A percentile compares a stretch with the other conserved stretches of the same genome.
These are phyloP conservation scores for Lepidochitona cinerea DNA, from an alignment of 2,888 invertebrate species.

Conservation along the genomic window DNA sequence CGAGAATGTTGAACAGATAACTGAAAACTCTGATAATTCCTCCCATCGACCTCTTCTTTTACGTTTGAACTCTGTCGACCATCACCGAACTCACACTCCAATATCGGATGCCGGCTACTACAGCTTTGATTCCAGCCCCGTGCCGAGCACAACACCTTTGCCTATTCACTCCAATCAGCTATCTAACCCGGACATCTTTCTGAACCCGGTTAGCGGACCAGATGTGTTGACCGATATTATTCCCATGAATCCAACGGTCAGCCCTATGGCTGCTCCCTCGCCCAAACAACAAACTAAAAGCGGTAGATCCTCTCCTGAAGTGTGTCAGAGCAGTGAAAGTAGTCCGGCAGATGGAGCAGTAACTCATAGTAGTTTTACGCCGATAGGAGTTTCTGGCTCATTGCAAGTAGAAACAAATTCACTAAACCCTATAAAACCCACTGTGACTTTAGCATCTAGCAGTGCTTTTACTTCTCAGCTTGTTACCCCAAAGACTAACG, in stretches of 20 bases:
- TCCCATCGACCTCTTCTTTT: neutral
- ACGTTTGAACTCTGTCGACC: neutral
- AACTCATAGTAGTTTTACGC: constrained; percentile 52
- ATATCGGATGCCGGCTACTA: constrained; percentile 38
- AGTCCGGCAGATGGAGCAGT: constrained; percentile 13
- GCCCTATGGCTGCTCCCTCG: constrained; percentile 13
- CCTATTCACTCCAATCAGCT: neutral
- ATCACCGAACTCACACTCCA: constrained; percentile 21
- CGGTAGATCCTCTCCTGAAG: neutral
- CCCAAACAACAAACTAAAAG: constrained; percentile 11
- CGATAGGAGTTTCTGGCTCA: constrained; percentile 43
- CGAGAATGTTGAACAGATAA: neutral
- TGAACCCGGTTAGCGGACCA: neutral
- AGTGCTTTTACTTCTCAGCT: neutral
- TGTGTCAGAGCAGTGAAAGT: neutral
- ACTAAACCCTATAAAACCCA: constrained; percentile 52
- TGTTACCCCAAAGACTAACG: neutral
- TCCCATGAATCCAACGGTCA: constrained; percentile 21
- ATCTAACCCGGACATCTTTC: neutral
- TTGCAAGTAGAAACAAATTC: constrained; percentile 29
- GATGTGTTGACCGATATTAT: neutral
- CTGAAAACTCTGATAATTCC: neutral
- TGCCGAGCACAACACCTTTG: constrained; percentile 16
- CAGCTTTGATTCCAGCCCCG: constrained; percentile 29
- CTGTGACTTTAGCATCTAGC: constrained; percentile 47